Base-by-base conservation (phyloP, 2,113 vertebrate genomes). In the Entelurus aequoreus region DNA sequence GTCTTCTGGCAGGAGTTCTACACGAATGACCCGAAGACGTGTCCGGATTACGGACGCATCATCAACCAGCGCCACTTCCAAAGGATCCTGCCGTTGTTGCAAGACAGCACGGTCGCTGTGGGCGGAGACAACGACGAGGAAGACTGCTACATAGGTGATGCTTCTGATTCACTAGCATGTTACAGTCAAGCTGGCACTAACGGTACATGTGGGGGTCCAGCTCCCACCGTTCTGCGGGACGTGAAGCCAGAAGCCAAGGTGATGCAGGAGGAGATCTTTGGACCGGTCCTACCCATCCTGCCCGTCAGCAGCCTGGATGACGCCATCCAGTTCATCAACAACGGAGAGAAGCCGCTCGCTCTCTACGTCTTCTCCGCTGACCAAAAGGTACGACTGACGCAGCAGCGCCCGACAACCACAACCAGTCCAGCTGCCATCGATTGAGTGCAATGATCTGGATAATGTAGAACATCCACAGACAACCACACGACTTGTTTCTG, bases 221-320 rank as follows among this genome's bases (percentile, higher is more conserved):
- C 92, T 10, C 96, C 95, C 0, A 98, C 93, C 0, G 14, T 98
- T 53, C 88, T 98, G 44, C 88, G 84, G 0, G 91, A 97, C 0
- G 94, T 98, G 57, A 89, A 90, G 49, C 92, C 93, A 0, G 85
- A 91, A 0, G 85, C 92, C 1, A 95, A 85, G 67, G 89, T 97
- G 73, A 98, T 98, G 96, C 93, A 95, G 80, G 95, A 98, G 74
- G 95, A 98, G 75, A 97, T 98, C 79, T 98, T 98, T 63, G 95
- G 96, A 1, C 96, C 95, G 0, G 15, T 99, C 60, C 90, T 98
- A 9, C 96, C 96, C 35, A 92, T 99, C 55, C 4, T 99, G 75
- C 49, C 89, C 0, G 80, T 94, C 68, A 84, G 69, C 38, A 57
- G 83, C 0, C 74, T 88, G 44, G 93, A 95, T 0, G 93, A 96